These are phyloP conservation scores for Yponomeuta cagnagella DNA, from an alignment of 2,888 invertebrate genomes.

Conservation along the genomic window DNA sequence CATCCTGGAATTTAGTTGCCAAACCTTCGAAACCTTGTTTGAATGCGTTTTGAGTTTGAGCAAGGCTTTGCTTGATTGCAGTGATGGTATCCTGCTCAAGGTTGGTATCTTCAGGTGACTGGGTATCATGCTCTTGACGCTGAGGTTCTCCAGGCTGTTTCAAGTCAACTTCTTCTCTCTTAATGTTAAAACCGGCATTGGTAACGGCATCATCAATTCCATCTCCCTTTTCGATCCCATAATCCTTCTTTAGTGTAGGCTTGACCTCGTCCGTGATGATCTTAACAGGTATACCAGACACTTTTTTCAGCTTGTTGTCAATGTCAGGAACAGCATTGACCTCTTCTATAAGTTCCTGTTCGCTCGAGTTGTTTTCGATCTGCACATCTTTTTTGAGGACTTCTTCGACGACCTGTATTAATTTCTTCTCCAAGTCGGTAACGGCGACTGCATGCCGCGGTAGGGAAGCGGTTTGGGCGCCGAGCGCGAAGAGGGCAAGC, in stretches of 20 bases:
- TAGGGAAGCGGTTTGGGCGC: slow-evolving; percentile 50
- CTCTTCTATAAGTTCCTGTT: slow-evolving; percentile 40
- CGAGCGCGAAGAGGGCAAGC: slow-evolving; percentile 42
- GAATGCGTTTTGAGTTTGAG: slow-evolving; percentile 37
- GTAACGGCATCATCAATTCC: slow-evolving; percentile 29
- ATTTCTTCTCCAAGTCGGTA: slow-evolving; percentile 30
- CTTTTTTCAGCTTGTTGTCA: slow-evolving; percentile 39
- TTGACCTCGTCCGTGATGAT: slow-evolving; percentile 42
- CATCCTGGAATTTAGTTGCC: slow-evolving; percentile 43
- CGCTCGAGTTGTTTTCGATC: slow-evolving; percentile 33
- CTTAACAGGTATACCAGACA: slow-evolving; percentile 48
- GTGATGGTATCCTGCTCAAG: slow-evolving; percentile 36
- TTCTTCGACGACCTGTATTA: slow-evolving; percentile 30
- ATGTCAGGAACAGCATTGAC: slow-evolving; percentile 37
- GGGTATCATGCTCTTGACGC: slow-evolving; percentile 61
- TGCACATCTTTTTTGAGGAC: slow-evolving; percentile 32
- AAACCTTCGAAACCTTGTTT: slow-evolving; percentile 40
- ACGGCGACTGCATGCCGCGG: slow-evolving; percentile 25
- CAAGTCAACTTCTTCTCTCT: slow-evolving; percentile 47
- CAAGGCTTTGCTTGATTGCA: slow-evolving; percentile 42
- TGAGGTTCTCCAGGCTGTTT: slow-evolving; percentile 58
- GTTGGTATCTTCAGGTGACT: slow-evolving; percentile 48
- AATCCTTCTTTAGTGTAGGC: slow-evolving; percentile 33
- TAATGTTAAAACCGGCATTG: slow-evolving; percentile 34
- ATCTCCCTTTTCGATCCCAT: slow-evolving; percentile 27